Base-by-base conservation (phyloP, 2,797 vertebrate genomes). In the Meriones psammophilus region DNA sequence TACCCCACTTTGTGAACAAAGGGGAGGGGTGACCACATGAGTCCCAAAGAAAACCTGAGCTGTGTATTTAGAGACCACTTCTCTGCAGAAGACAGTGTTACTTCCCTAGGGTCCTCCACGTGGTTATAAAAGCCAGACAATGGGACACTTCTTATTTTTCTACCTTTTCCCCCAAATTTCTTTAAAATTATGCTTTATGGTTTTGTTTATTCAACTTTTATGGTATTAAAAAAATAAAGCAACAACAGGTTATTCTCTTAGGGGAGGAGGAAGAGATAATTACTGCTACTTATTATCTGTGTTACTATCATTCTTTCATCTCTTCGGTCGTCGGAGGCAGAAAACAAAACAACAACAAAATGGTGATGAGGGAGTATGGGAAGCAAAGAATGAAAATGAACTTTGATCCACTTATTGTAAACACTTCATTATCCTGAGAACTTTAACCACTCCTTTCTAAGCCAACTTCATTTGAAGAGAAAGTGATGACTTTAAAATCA, bases 371-470 rank as follows among this genome's bases (percentile, higher is more conserved):
- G 39, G 60, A 50, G 54, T 42, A n/a, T 9, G 5, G n/a, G 36
- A 90, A 10, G n/a, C 39, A 87, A 42, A 88, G 66, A 84, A 92
- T 68, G 64, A 89, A 96, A 94, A 58, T 60, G 58, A 54, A 93
- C 92, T 80, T 94, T 91, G 18, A 94, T 89, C 66, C 56, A 73
- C n/a, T 69, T 54, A 80, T 42, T 78, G 69, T 91, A 96, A 97
- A 87, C 69, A 89, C 74, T 88, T 96, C 77, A 93, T 92, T 95
- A 85, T 42, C 66, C 20, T 62, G 74, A 94, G 91, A 94, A 96
- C 64, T 64, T 77, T 58, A 89, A 69, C 28, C 42, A 54, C 80
- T 60, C 88, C 71, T 94, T 78, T 94, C 83, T 87, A 93, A 97
- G 90, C 54, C 96, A 74, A 85, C 76, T 89, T 24, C 62, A 79